Base-by-base conservation (phyloP, 37 sponge, comb jelly and placozoan species). In the Geodia barretti region DNA sequence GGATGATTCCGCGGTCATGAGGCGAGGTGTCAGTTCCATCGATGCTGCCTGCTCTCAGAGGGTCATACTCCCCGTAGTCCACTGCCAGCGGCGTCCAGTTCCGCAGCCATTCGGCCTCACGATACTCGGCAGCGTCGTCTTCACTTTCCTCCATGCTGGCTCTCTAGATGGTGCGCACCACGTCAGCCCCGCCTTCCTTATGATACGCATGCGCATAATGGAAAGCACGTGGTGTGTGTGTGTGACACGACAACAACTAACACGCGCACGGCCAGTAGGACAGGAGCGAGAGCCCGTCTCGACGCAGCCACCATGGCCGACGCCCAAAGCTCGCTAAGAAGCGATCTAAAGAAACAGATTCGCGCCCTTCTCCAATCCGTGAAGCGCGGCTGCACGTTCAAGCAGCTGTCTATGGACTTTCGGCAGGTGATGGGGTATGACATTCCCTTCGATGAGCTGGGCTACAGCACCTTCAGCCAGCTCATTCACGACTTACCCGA, bases 11-110 rank as follows among this genome's bases (percentile, higher is more conserved):
- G 5, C 78, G 74, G 75, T 98, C 99, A 62, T 98, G 99, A 4
- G 99, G 95, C n/a, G 74, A 35, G 0, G 72, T 73, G 65, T 96
- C 99, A 62, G 99, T 98, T 29, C 97, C 97, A 70, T 98, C 99
- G 60, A 98, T 98, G 63, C 99, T 98, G 3, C 99, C 99, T 2
- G 94, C 88, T 81, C 73, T 80, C 17, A 98, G 85, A 19, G 99
- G 95, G 65, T 90, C 82, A 75, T 98, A 98, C 11, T 60, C 62
- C 3, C 89, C 89, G 31, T 77, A 64, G 0, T 92, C 93, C 1
- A 81, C 78, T 8, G 75, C 74, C 47, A 75, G 31, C 20, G 80
- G 85, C 8, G 79, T 74, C 90, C 90, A 89, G 9, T 24, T 24
- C 1, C 7, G 4, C 4, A 20, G 4, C 29, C 36, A 23, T 19